phyloP scores from a whole-genome alignment of 2,113 vertebrate species.

The Antigone vipio region DNA sequence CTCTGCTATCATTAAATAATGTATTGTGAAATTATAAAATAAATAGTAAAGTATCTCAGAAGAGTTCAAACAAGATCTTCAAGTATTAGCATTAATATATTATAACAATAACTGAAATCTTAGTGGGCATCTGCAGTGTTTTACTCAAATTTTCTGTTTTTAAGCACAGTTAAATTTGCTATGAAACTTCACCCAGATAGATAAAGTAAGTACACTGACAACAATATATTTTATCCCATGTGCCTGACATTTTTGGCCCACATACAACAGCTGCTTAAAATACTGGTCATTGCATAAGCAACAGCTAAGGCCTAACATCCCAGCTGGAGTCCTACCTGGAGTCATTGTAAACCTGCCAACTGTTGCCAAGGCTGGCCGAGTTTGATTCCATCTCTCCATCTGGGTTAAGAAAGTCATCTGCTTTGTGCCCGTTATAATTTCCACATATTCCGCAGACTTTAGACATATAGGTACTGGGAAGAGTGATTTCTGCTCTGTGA shows the following conservation, averaged over 20 bases:
- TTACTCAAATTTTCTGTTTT: not conserved
- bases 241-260: not conserved
- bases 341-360: conserved; percentile 68
- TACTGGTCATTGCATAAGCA: not conserved
- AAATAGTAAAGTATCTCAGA: not conserved
- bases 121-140: not conserved
- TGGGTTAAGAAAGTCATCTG: conserved; percentile 70
- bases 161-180: not conserved
- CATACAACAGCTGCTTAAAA: not conserved
- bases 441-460: conserved; percentile 68
- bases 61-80: not conserved
- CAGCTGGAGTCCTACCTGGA: conserved; percentile 26
- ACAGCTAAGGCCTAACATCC: not conserved
- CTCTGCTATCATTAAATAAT: not conserved
- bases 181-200: not conserved
- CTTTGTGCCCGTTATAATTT: conserved; percentile 51
- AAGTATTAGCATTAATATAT: not conserved
- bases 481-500: conserved; percentile 53
- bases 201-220: not conserved
- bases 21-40: not conserved
- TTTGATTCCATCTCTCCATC: conserved; percentile 58
- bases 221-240: not conserved
- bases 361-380: conserved; percentile 66
- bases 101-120: not conserved
- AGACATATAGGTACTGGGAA: conserved; percentile 30